phyloP scores from a whole-genome alignment of 2,113 vertebrate genomes.

The Podarcis muralis region DNA sequence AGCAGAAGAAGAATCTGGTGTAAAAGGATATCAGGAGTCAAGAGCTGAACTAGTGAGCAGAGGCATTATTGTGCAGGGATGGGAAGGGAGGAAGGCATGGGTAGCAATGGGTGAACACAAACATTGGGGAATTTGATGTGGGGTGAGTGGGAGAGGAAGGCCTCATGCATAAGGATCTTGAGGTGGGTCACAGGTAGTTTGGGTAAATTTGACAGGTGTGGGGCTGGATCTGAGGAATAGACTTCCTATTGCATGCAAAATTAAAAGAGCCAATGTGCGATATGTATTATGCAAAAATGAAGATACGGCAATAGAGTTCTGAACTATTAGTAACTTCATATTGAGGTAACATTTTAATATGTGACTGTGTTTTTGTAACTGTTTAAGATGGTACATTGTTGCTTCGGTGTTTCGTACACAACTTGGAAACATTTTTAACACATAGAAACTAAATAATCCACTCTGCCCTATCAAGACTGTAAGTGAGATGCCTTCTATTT shows the following conservation, averaged over 20 bases:
- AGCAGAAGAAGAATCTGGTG: not conserved
- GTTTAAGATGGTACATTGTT: too few species aligned
- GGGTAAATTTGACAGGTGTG: not conserved
- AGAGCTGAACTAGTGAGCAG: not conserved
- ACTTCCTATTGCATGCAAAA: not conserved
- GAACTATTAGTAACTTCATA: too few species aligned
- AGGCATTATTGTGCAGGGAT: not conserved
- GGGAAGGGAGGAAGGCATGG: not conserved
- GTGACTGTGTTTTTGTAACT: too few species aligned
- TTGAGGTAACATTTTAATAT: too few species aligned
- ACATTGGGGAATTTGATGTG: not conserved
- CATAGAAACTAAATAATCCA: too few species aligned
- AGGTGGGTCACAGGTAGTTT: not conserved
- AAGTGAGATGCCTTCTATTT: not conserved
- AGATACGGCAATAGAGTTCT: not conserved
- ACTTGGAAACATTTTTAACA: too few species aligned
- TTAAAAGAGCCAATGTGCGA: too few species aligned
- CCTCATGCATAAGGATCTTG: not conserved
- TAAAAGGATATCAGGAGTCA: not conserved
- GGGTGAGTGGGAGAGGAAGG: not conserved
- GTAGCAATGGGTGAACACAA: not conserved
- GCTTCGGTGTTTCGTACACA: too few species aligned
- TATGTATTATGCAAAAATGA: not conserved
- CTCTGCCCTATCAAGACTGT: not conserved
- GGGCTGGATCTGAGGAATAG: not conserved